Percentiles rank a stretch among this genome's conserved stretches.
These are phyloP conservation scores for Pampus argenteus DNA, from an alignment of 2,797 vertebrate species.

Conservation along the genomic window DNA sequence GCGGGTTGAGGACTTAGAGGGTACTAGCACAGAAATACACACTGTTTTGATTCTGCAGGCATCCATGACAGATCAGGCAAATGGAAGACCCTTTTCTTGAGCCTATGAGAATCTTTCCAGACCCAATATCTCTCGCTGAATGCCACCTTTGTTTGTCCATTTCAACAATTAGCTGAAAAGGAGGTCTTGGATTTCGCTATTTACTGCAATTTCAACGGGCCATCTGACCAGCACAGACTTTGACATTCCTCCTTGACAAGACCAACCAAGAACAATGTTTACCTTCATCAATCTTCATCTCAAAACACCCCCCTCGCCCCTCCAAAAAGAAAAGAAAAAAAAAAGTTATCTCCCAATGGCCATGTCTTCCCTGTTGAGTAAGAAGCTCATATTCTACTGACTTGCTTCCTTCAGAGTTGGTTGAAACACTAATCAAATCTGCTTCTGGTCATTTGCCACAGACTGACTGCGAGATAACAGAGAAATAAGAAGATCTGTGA, in stretches of 20 bases:
- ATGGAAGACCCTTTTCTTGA: conserved; percentile 24
- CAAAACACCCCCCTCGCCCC: conserved; percentile 15
- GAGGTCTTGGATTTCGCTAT: conserved; percentile 65
- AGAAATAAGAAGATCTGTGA: conserved; percentile 37
- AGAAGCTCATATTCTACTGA: conserved; percentile 57
- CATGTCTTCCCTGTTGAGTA: conserved; percentile 53
- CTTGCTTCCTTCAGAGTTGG: conserved; percentile 38
- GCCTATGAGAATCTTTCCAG: conserved; percentile 40
- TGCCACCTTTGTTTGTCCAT: conserved; percentile 70
- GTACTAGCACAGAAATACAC: conserved; percentile 5
- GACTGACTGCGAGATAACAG: conserved; percentile 18
- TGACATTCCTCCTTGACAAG: conserved; percentile 70
- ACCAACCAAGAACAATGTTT: conserved; percentile 78
- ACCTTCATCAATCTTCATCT: conserved; percentile 73
- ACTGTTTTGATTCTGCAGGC: conserved; percentile 25
- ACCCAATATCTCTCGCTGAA: conserved; percentile 59
- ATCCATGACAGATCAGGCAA: conserved; percentile 38
- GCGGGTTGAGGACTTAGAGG: conserved; percentile 6
- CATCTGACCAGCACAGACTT: conserved; percentile 54
- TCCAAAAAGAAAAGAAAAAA: conserved; percentile 5
- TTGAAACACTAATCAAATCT: conserved; percentile 52
- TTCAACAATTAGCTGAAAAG: conserved; percentile 63
- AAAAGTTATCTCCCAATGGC: conserved; percentile 46
- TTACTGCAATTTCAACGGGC: conserved; percentile 61
- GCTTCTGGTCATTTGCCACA: conserved; percentile 40